phyloP scores from a whole-genome alignment of 2,888 invertebrate genomes.

The Tetheella fluctuosa region DNA sequence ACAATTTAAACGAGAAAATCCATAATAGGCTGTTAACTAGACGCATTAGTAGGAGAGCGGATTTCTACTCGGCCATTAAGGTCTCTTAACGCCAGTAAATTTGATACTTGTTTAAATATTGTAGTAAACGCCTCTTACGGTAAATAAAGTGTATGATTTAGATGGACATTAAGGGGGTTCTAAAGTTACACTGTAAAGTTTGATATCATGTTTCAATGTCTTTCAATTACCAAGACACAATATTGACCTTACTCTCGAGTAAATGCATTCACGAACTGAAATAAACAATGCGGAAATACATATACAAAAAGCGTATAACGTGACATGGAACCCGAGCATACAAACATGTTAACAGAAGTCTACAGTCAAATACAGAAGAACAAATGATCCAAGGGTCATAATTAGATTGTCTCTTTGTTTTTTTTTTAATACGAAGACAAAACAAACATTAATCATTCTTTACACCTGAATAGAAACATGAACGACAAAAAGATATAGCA shows the following conservation, averaged over 20 bases:
- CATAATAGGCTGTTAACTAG: conserved; percentile 4
- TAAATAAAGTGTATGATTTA: conserved; percentile 6
- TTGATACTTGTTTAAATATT: conserved; percentile 4
- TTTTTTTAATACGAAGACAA: not conserved
- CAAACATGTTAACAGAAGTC: not conserved
- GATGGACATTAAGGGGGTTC: conserved; percentile 26
- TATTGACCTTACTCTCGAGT: conserved; percentile 22
- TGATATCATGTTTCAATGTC: conserved; percentile 33
- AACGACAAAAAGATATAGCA: not conserved
- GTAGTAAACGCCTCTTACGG: not conserved
- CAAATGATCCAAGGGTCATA: too few relatives aligned
- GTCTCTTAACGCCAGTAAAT: conserved; percentile 3
- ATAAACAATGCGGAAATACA: conserved; percentile 5
- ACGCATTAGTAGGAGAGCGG: not conserved
- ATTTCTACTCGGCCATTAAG: conserved; percentile 4
- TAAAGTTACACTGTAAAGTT: conserved; percentile 20
- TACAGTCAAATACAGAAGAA: too few relatives aligned
- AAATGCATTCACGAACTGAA: not conserved
- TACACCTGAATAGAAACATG: not conserved
- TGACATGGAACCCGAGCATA: not conserved
- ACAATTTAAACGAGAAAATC: conserved; percentile 5
- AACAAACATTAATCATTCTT: not conserved
- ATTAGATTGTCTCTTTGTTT: not conserved
- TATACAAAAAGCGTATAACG: not conserved
- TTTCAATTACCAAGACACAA: conserved; percentile 29